Evolutionary conservation across 35 echinoderm and acorn worm genomes (phyloP).

Genomic region (Ptychodera flava): DNA sequence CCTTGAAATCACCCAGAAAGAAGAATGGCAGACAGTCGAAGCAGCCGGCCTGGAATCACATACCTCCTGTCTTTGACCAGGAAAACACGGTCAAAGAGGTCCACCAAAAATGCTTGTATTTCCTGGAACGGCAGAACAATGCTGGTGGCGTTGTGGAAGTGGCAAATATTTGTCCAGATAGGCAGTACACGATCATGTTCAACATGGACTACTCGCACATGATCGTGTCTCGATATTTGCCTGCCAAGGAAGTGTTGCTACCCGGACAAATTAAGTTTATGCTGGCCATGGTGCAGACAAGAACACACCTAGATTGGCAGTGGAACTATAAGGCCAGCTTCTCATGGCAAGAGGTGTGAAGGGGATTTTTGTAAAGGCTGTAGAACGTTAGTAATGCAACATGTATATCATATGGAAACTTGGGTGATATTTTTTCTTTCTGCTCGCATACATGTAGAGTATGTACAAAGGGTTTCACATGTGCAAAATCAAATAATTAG

Average conservation of each 20-base stretch:
- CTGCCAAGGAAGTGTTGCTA: constrained; percentile 6
- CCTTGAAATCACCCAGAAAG: not conserved
- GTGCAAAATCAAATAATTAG: no score
- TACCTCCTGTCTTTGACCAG: not conserved
- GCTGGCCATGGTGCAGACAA: constrained; percentile 15
- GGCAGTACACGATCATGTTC: constrained; percentile 7
- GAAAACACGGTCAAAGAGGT: not conserved
- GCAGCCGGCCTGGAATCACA: not conserved
- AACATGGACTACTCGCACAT: constrained; percentile 6
- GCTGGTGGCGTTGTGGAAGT: constrained; percentile 19
- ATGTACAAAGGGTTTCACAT: no score
- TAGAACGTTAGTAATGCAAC: no score
- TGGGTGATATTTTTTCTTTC: no score
- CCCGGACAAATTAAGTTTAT: constrained; percentile 24
- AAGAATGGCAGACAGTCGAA: not conserved
- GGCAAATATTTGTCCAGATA: constrained; percentile 8
- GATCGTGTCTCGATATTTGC: constrained; percentile 5
- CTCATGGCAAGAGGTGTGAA: not conserved
- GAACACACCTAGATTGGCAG: not conserved
- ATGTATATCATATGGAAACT: no score
- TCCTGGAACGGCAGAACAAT: constrained; percentile 4
- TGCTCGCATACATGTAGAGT: no score
- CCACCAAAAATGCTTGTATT: constrained; percentile 10
- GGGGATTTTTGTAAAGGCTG: no score
- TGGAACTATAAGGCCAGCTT: constrained; percentile 14